Percentiles rank a stretch among this genome's conserved stretches.
Conservation (phyloP, 1,140 invertebrate species). For the Brachionus manjavacas region DNA sequence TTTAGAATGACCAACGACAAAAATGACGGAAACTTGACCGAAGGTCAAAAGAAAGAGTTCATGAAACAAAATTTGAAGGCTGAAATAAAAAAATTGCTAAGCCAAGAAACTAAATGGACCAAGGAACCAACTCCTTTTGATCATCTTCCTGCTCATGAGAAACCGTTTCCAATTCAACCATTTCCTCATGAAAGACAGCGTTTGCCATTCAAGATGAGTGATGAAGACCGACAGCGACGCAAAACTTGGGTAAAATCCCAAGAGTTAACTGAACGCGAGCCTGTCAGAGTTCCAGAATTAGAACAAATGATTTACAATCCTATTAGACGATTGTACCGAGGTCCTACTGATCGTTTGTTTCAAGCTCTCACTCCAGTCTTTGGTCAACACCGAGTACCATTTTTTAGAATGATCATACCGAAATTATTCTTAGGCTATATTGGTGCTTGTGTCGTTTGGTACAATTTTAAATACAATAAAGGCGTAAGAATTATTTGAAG, state of each 20-base stretch:
- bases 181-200: slow-evolving; percentile 50
- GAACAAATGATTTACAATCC: slow-evolving; percentile 42
- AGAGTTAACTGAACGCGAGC: slow-evolving; percentile 51
- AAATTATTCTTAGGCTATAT: slow-evolving; percentile 34
- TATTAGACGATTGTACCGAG: slow-evolving; percentile 38
- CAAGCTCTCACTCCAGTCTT: neutral
- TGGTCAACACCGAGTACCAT: slow-evolving; percentile 31
- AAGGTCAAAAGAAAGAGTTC: neutral
- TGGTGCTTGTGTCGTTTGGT: slow-evolving; percentile 22
- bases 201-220: slow-evolving; percentile 49
- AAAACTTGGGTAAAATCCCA: slow-evolving; percentile 55
- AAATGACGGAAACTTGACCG: neutral
- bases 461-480: slow-evolving; percentile 27
- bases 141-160: slow-evolving; percentile 41
- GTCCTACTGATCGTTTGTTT: slow-evolving; percentile 20
- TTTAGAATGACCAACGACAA: slow-evolving; percentile 5
- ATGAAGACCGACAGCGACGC: slow-evolving; percentile 50
- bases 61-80: neutral
- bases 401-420: slow-evolving; percentile 30
- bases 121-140: slow-evolving; percentile 11
- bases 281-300: slow-evolving; percentile 48
- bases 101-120: slow-evolving; percentile 37
- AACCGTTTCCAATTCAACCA: slow-evolving; percentile 53
- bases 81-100: neutral
- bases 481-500: neutral